phyloP scores from a whole-genome alignment of 92 coral and sea anemone genomes.

The Zoanthus solanderi region DNA sequence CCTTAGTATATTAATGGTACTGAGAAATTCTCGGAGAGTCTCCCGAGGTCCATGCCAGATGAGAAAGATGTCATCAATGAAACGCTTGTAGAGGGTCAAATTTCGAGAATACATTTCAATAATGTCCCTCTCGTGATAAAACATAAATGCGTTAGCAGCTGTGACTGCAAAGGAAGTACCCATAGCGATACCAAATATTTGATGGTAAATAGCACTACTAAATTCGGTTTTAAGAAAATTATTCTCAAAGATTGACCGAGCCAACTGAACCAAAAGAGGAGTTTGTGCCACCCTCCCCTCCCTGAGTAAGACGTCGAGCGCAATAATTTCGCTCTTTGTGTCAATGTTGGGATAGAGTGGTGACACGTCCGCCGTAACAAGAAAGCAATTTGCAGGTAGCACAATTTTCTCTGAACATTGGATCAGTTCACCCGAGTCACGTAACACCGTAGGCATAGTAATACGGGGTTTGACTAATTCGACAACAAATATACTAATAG shows the following conservation, averaged over 20 bases:
- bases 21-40: too few species aligned
- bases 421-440: too few species aligned
- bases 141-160: not conserved
- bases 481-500: too few species aligned
- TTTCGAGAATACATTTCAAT: not conserved
- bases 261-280: not conserved
- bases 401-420: not conserved
- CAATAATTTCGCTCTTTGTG: not conserved
- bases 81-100: too few species aligned
- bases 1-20: too few species aligned
- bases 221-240: not conserved
- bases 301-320: not conserved
- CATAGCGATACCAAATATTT: not conserved
- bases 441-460: too few species aligned
- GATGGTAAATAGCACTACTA: not conserved
- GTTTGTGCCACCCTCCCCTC: not conserved
- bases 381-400: not conserved
- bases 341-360: not conserved
- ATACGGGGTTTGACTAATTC: too few species aligned
- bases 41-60: too few species aligned
- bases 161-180: not conserved
- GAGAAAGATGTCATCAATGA: too few species aligned
- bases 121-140: not conserved
- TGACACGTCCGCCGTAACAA: not conserved
- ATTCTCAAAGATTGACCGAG: not conserved